These are phyloP conservation scores for Liasis olivaceus DNA, from an alignment of 2,797 vertebrate species.

Conservation along the genomic window DNA sequence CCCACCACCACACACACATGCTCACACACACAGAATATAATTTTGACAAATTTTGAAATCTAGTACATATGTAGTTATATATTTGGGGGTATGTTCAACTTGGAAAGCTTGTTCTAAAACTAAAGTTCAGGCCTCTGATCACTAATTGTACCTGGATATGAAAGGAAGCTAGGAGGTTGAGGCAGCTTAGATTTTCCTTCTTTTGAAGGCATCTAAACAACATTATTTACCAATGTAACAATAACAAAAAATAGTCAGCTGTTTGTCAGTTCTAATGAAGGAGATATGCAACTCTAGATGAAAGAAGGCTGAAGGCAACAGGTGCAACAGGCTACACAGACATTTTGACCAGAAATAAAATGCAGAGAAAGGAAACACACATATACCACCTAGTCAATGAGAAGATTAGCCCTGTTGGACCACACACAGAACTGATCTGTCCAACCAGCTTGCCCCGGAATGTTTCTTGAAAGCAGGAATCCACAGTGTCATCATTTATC, in stretches of 20 bases:
- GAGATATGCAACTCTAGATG: background rate
- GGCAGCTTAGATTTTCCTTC: background rate
- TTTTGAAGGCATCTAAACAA: background rate
- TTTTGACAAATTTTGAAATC: background rate
- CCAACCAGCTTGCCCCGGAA: background rate
- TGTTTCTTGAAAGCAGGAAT: background rate
- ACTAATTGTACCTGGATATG: background rate
- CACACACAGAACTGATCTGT: background rate
- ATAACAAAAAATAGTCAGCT: background rate
- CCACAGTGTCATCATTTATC: background rate
- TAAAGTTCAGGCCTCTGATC: too few relatives aligned
- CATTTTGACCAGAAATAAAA: background rate
- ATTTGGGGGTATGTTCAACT: background rate
- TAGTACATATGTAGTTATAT: background rate
- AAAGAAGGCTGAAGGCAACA: background rate
- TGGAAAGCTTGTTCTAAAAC: background rate
- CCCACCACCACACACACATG: background rate
- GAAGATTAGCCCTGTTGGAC: background rate
- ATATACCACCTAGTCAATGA: background rate
- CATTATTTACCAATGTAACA: background rate
- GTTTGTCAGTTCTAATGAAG: background rate
- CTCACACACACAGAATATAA: too few relatives aligned
- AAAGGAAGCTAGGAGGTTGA: background rate
- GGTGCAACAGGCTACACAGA: background rate
- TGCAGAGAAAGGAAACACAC: background rate